Conservation (phyloP, 1,140 invertebrate species). For the Odontomachus brunneus region DNA sequence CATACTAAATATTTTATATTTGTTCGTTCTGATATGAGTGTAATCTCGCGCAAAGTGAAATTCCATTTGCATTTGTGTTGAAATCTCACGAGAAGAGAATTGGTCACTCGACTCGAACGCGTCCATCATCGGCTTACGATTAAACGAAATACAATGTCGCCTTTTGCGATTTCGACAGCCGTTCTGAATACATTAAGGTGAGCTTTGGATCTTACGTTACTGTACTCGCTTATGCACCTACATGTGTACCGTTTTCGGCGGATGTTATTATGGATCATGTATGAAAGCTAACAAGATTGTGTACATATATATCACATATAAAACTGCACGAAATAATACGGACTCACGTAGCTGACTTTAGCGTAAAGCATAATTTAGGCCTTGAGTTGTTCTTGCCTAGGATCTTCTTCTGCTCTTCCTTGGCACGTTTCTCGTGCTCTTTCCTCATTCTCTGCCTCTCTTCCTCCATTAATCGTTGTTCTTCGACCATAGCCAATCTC, state of each 20-base stretch:
- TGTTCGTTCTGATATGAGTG: constrained; percentile 52
- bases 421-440: constrained; percentile 95
- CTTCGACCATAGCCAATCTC: constrained; percentile 97
- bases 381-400: constrained; percentile 98
- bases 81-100: constrained; percentile 63
- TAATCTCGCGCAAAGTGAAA: constrained; percentile 57
- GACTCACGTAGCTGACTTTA: constrained; percentile 92
- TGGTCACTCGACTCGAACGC: constrained; percentile 62
- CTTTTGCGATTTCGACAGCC: constrained; percentile 55
- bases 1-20: constrained; percentile 21
- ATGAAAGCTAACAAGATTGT: constrained; percentile 76
- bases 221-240: constrained; percentile 48
- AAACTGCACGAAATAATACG: constrained; percentile 80
- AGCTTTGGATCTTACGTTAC: constrained; percentile 64
- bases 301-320: constrained; percentile 83
- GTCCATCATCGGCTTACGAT: constrained; percentile 42
- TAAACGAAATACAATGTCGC: constrained; percentile 59
- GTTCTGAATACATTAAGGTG: constrained; percentile 64
- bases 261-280: constrained; percentile 60
- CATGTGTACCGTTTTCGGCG: constrained; percentile 28
- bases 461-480: constrained; percentile 98
- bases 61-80: constrained; percentile 59
- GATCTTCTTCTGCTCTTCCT: constrained; percentile 98
- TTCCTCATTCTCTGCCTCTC: constrained; percentile 96
- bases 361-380: constrained; percentile 96